Evolutionary conservation across 2,888 invertebrate genomes (phyloP).

Genomic region (Nyleta sp.): DNA sequence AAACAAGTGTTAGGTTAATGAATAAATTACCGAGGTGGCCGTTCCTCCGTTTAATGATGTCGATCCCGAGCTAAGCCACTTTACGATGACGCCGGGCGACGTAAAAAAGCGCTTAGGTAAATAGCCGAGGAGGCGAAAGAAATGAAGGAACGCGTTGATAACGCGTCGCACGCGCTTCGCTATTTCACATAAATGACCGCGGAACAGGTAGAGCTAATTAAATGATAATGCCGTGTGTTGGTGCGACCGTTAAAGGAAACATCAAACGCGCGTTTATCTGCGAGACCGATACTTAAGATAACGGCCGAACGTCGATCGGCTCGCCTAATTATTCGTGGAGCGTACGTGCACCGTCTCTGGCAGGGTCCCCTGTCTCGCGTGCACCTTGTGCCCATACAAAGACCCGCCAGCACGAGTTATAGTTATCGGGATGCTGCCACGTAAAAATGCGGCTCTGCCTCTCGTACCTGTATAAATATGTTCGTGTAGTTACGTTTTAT

Average conservation of each 20-base stretch:
- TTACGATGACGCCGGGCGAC: conserved; percentile 18
- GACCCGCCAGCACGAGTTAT: conserved; percentile 48
- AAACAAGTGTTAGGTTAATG: conserved; percentile 43
- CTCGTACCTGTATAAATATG: conserved; percentile 49
- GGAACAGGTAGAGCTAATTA: conserved; percentile 73
- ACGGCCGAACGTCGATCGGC: conserved; percentile 60
- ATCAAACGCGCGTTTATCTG: conserved; percentile 70
- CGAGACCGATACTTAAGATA: conserved; percentile 72
- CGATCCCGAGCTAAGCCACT: conserved; percentile 33
- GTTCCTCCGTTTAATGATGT: conserved; percentile 37
- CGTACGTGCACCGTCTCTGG: conserved; percentile 19
- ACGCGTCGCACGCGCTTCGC: conserved; percentile 73
- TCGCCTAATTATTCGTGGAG: conserved; percentile 70
- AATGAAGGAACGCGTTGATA: conserved; percentile 68
- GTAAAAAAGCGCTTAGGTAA: conserved; percentile 22
- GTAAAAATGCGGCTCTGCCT: conserved; percentile 26
- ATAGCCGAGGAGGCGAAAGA: neutral
- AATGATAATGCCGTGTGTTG: conserved; percentile 72
- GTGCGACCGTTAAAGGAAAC: conserved; percentile 69
- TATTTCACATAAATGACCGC: conserved; percentile 75
- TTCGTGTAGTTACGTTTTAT: conserved; percentile 37
- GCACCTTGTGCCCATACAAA: conserved; percentile 49
- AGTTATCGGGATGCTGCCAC: conserved; percentile 45
- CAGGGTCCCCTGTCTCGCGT: conserved; percentile 29
- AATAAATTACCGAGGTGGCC: conserved; percentile 35